These are phyloP conservation scores for Volucella inanis DNA, from an alignment of 2,888 invertebrate genomes.

Conservation along the genomic window DNA sequence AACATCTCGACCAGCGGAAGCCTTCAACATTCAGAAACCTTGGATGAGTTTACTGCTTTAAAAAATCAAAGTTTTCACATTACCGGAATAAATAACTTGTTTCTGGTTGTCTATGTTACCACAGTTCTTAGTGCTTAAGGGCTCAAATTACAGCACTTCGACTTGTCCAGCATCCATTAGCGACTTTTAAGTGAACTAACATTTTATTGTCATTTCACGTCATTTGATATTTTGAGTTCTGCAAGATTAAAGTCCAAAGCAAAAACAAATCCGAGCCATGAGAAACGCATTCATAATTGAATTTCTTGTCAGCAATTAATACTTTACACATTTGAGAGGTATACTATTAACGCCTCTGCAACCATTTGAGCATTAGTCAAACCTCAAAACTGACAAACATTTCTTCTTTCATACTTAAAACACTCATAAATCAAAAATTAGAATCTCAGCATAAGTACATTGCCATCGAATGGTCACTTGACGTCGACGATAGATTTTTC, in stretches of 20 bases:
- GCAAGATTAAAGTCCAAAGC: background rate
- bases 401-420: constrained; percentile 34
- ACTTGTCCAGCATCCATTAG: background rate
- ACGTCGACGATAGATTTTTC: constrained; percentile 41
- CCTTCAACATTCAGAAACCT: no score
- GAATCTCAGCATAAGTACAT: constrained; percentile 1
- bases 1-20: no score
- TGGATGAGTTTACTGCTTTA: no score
- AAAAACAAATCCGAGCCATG: constrained; percentile 19
- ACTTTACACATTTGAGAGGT: constrained; percentile 57
- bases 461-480: constrained; percentile 59
- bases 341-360: constrained; percentile 34
- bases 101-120: no score
- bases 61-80: no score
- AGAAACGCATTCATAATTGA: constrained; percentile 52
- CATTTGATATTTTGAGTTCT: background rate
- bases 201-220: constrained; percentile 11
- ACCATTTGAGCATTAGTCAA: constrained; percentile 10
- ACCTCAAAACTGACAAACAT: constrained; percentile 26
- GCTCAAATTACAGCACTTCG: no score
- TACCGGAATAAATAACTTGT: no score
- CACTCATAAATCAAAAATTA: constrained; percentile 62
- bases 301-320: constrained; percentile 64
- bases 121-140: no score
- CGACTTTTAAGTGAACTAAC: background rate